phyloP scores from a whole-genome alignment of 2,888 invertebrate species.

The Heliconius charithonia region DNA sequence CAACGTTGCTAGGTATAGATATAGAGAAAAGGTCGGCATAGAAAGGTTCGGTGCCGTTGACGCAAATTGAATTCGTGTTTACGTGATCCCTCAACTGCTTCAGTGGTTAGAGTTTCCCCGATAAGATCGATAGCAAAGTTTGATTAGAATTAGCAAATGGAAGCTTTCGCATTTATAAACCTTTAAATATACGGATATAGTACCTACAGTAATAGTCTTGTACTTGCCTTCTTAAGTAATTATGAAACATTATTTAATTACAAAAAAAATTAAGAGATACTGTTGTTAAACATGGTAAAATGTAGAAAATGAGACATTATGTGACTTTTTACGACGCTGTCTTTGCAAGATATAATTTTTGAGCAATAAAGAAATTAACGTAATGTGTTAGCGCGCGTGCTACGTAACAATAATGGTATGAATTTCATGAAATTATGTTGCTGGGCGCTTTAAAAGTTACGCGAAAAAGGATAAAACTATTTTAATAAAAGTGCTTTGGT shows the following conservation, averaged over 20 bases:
- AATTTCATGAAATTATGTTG: background rate
- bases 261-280: background rate
- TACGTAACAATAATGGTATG: background rate
- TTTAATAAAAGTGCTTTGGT: slow-evolving; percentile 31
- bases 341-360: background rate
- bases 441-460: background rate
- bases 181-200: background rate
- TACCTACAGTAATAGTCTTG: background rate
- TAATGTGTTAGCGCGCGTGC: background rate
- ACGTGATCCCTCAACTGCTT: slow-evolving; percentile 32
- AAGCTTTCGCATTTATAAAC: background rate
- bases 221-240: background rate
- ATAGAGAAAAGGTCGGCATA: slow-evolving; percentile 40
- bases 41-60: slow-evolving; percentile 39
- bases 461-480: slow-evolving; percentile 19
- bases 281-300: background rate
- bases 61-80: slow-evolving; percentile 49
- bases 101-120: slow-evolving; percentile 13
- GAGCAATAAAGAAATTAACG: background rate
- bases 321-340: background rate
- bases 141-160: slow-evolving; percentile 3
- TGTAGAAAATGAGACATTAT: background rate
- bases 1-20: background rate
- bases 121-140: slow-evolving; percentile 25
- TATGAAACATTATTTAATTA: background rate